Conservation (phyloP, 2,888 invertebrate species). For the Sceliomorpha sp. region DNA sequence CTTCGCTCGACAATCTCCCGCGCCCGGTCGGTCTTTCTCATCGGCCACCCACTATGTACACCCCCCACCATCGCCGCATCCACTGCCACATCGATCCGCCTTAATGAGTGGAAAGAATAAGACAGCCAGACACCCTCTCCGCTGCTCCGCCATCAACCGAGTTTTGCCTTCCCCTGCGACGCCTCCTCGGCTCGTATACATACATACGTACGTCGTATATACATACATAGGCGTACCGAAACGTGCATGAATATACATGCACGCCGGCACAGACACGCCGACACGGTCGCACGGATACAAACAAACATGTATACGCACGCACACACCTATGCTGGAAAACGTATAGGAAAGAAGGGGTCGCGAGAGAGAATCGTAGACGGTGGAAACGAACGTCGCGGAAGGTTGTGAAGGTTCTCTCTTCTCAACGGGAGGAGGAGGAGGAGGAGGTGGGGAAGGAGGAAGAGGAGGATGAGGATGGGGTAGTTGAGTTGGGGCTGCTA, state of each 20-base stretch:
- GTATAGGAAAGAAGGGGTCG: slow-evolving; percentile 66
- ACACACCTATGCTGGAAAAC: slow-evolving; percentile 32
- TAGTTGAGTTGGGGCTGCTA: slow-evolving; percentile 60
- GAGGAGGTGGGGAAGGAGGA: no score
- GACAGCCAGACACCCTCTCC: slow-evolving; percentile 71
- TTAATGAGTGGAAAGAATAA: slow-evolving; percentile 81
- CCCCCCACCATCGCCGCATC: slow-evolving; percentile 63
- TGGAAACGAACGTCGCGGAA: slow-evolving; percentile 60
- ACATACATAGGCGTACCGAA: slow-evolving; percentile 6
- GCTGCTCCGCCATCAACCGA: slow-evolving; percentile 55
- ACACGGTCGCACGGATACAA: slow-evolving; percentile 3
- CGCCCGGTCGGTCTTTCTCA: slow-evolving; percentile 52
- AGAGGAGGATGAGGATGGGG: slow-evolving; percentile 58
- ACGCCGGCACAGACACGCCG: slow-evolving; percentile 1
- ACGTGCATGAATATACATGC: slow-evolving; percentile 10
- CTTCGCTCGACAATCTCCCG: slow-evolving; percentile 42
- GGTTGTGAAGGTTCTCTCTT: slow-evolving; percentile 48
- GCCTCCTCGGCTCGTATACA: slow-evolving; percentile 32
- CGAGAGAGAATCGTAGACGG: slow-evolving; percentile 65
- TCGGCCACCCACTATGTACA: slow-evolving; percentile 56
- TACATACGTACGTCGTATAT: slow-evolving; percentile 36
- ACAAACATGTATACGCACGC: slow-evolving; percentile 14
- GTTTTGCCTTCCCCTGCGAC: slow-evolving; percentile 63
- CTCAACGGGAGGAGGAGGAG: slow-evolving; percentile 50
- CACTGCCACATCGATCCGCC: slow-evolving; percentile 80